phyloP scores from a whole-genome alignment of 2,113 vertebrate species.

The Anas platyrhynchos region DNA sequence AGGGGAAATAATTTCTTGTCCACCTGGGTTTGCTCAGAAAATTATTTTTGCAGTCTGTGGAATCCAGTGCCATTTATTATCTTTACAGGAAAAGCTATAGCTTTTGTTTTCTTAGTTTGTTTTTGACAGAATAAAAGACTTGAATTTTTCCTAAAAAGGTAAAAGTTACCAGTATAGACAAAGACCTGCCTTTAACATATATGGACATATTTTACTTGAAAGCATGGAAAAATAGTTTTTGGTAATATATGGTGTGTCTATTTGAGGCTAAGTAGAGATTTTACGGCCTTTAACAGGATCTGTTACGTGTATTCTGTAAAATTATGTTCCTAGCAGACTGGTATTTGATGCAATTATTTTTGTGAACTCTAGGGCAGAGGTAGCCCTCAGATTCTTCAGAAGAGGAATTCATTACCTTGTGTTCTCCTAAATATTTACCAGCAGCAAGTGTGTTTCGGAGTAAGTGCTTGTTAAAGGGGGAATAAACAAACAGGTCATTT shows the following conservation, averaged over 20 bases:
- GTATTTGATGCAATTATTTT: conserved; percentile 22
- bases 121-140: neutral
- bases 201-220: neutral
- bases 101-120: conserved; percentile 2
- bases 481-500: neutral
- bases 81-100: neutral
- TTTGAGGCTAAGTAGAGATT: conserved; percentile 28
- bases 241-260: neutral
- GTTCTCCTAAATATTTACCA: conserved; percentile 13
- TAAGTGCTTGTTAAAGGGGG: neutral
- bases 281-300: conserved; percentile 22
- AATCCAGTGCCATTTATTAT: conserved; percentile 8
- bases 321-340: conserved; percentile 15
- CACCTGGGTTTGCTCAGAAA: neutral
- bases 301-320: conserved; percentile 39
- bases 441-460: neutral
- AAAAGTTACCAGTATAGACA: neutral
- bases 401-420: neutral
- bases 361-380: neutral
- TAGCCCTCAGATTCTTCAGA: neutral
- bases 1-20: neutral
- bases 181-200: neutral
- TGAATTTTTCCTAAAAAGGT: conserved; percentile 16
- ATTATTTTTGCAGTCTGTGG: conserved; percentile 18
- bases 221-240: conserved; percentile 25